Percentiles rank a stretch among this genome's conserved stretches.
Evolutionary conservation across 2,888 invertebrate species (phyloP).

Genomic region (Melanophora roralis): DNA sequence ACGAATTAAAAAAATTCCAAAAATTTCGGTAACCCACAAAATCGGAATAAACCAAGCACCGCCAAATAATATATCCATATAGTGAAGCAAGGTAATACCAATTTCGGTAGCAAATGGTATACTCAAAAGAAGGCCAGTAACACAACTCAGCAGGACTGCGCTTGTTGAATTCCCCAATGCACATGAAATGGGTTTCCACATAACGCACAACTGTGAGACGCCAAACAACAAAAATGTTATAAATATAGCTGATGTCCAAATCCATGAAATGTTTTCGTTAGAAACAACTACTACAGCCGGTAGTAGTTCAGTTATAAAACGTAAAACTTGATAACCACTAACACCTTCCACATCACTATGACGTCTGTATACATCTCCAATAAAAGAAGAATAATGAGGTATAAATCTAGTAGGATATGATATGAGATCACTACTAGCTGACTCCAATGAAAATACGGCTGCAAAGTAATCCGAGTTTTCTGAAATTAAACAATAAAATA

Average conservation of each 20-base stretch:
- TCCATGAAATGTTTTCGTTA: constrained; percentile 86
- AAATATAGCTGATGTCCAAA: constrained; percentile 93
- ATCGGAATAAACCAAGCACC: constrained; percentile 93
- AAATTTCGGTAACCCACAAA: constrained; percentile 85
- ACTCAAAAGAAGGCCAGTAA: constrained; percentile 89
- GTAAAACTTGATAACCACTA: constrained; percentile 89
- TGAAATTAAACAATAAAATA: constrained; percentile 74
- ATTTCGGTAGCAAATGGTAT: constrained; percentile 91
- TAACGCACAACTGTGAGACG: constrained; percentile 90
- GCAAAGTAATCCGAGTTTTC: constrained; percentile 85
- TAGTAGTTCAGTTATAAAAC: constrained; percentile 92
- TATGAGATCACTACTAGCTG: constrained; percentile 80
- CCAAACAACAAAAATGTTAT: constrained; percentile 91
- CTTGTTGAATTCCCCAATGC: constrained; percentile 86
- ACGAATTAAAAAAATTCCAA: constrained; percentile 90
- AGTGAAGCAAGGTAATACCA: constrained; percentile 89
- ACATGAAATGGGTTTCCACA: constrained; percentile 94
- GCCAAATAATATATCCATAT: constrained; percentile 89
- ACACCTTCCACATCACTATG: constrained; percentile 75
- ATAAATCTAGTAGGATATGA: constrained; percentile 77
- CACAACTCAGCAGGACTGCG: constrained; percentile 87
- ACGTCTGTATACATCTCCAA: constrained; percentile 75
- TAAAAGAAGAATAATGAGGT: constrained; percentile 74
- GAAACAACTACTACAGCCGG: constrained; percentile 89
- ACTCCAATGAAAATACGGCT: constrained; percentile 82